Base-by-base conservation (phyloP, 2,113 vertebrate species). In the Peromyscus californicus region DNA sequence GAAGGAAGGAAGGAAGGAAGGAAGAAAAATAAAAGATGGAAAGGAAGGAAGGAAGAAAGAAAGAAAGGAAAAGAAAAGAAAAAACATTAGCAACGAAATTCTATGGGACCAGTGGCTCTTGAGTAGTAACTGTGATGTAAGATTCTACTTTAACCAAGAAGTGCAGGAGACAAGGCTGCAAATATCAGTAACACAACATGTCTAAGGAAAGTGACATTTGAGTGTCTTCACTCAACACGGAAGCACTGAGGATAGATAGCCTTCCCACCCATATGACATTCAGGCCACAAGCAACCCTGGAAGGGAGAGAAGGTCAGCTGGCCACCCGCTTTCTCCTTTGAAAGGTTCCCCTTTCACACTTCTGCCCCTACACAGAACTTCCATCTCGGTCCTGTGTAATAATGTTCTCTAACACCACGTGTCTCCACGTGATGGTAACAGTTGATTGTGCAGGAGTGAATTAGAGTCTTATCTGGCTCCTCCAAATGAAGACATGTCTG, bases 401-500 rank as follows among this genome's bases (percentile, higher is more conserved):
- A 15, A 51, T 17, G 22, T 42, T 93, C 89, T 4, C 0, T 1
- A 31, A 72, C 0, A 0, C 21, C 10, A 4, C 29, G 61, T 82
- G 9, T 70, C 70, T 78, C 67, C 31, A 4, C 15, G 82, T 0
- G 11, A 94, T 80, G 82, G 65, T 6, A 24, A 76, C 16, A 75
- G 91, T 89, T 87, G 94, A 91, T 29, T 45, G 10, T 1, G 24
- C 90, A 78, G 63, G 54, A 95, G 89, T 84, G 91, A 94, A 96
- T 75, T 67, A 97, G 95, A 54, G 61, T 91, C 93, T 69, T 72
- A n/a, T 83, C 93, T 94, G 94, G 72, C 67, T 75, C 89, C 57
- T 94, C 82, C 82, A 82, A 83, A 91, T 82, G 80, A 92, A 96
- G 91, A 51, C 48, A 4, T 85, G 61, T 95, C 85, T 87, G 97